Base-by-base conservation (phyloP, 2,888 invertebrate species). In the Drosophila dives region DNA sequence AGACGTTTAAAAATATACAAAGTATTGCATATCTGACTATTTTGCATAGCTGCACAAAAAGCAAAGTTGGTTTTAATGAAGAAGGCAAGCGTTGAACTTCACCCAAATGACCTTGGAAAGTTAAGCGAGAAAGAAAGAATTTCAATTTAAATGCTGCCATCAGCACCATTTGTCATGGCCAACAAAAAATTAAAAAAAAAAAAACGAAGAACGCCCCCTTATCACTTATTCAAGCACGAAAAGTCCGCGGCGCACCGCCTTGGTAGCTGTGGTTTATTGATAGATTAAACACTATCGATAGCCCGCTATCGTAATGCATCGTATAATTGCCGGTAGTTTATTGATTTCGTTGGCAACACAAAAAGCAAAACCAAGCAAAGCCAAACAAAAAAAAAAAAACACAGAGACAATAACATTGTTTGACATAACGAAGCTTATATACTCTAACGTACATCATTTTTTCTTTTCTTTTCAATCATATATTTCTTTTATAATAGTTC, bases 81-180 rank as follows among this genome's bases (percentile, higher is more conserved):
- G 78, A 66, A 64, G 59, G 42, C 68, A 56, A 64, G 42, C 72
- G 56, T 59, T 81, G 76, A 83, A 78, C 86, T 83, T 83, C 78
- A 78, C 45, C 50, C 48, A 32, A 48, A 53, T 73, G 83, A 51
- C 86, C 83, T 72, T 86, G 76, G 10, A 58, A 83, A 69, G 56
- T 33, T 29, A 56, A 59, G 61, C 66, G 59, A 70, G 53, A 71
- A 79, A 85, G 86, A 50, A 56, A 76, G 60, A 64, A 83, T 60
- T 81, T 60, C 48, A 63, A 38, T 51, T 56, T 26, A 51, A 77
- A 51, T 61, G 56, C 75, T 64, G 70, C 56, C 68, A 76, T 85
- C 74, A 70, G 76, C 84, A 72, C 17, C 45, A 38, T 26, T 15
- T 38, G 20, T 7, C 36, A 17, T 54, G 17, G 45, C 59, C 61